These are phyloP conservation scores for Colaptes auratus DNA, from an alignment of 2,113 vertebrate genomes.

Conservation along the genomic window DNA sequence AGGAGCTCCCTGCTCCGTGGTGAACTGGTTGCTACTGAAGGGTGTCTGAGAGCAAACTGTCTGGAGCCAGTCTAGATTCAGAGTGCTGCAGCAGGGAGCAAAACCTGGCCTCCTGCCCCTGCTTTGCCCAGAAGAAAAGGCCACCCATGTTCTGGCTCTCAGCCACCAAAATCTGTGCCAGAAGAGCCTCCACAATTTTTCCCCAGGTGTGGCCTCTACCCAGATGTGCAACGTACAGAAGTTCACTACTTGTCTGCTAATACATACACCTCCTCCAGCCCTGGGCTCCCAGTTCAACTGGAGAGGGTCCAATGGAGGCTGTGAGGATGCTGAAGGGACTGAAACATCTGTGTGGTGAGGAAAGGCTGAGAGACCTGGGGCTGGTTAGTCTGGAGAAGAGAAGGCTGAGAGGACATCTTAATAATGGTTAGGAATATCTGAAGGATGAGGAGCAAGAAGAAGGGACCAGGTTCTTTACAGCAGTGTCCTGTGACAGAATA, in stretches of 20 bases:
- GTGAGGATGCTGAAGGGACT: too few species aligned
- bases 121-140: neutral
- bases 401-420: too few species aligned
- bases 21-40: constrained; percentile 7
- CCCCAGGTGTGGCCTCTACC: neutral
- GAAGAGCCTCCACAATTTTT: neutral
- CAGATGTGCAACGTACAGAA: neutral
- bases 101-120: neutral
- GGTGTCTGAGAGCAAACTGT: neutral
- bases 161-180: neutral
- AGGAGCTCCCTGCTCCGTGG: neutral
- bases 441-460: too few species aligned
- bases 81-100: neutral
- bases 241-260: neutral
- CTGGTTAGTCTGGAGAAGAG: too few species aligned
- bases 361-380: too few species aligned
- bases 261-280: neutral
- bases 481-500: too few species aligned
- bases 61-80: neutral
- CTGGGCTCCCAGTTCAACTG: too few species aligned
- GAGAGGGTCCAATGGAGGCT: too few species aligned
- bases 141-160: neutral
- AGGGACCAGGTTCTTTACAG: too few species aligned
- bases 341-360: too few species aligned
- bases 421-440: too few species aligned